Percentiles rank a stretch among this genome's conserved stretches.
These are phyloP conservation scores for Petroica traversi DNA, from an alignment of 2,113 vertebrate genomes.

Conservation along the genomic window DNA sequence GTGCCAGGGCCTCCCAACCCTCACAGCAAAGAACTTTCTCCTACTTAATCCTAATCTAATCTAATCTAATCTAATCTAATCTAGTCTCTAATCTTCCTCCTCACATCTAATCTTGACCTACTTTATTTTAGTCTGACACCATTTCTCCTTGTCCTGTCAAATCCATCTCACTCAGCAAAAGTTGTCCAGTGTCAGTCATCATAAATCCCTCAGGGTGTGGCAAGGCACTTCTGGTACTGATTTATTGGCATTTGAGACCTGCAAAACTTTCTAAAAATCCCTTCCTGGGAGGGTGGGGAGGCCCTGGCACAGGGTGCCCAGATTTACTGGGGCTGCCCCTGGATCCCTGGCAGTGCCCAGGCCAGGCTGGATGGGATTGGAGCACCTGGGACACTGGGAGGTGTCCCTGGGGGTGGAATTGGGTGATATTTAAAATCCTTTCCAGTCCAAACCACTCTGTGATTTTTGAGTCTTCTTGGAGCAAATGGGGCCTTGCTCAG, in stretches of 20 bases:
- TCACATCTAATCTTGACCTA: neutral
- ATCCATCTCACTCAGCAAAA: neutral
- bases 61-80: neutral
- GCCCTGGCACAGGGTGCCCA: neutral
- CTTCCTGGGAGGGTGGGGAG: accelerated
- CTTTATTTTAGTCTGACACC: neutral
- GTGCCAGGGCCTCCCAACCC: accelerated
- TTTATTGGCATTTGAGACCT: neutral
- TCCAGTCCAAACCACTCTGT: neutral
- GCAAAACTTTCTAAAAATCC: neutral
- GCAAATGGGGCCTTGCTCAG: neutral
- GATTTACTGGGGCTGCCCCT: neutral
- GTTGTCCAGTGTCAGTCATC: neutral
- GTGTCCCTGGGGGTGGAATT: neutral
- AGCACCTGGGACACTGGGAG: neutral
- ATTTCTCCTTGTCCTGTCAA: neutral
- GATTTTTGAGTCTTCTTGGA: neutral
- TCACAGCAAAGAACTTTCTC: neutral
- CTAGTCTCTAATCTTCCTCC: neutral
- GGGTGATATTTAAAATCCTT: neutral
- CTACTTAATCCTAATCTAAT: neutral
- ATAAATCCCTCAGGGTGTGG: neutral
- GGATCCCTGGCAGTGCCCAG: neutral
- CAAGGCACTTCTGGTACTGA: neutral
- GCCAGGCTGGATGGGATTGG: neutral